These are phyloP conservation scores for Beroe forskalii DNA, from an alignment of 37 sponge, comb jelly and placozoan genomes.

Conservation along the genomic window DNA sequence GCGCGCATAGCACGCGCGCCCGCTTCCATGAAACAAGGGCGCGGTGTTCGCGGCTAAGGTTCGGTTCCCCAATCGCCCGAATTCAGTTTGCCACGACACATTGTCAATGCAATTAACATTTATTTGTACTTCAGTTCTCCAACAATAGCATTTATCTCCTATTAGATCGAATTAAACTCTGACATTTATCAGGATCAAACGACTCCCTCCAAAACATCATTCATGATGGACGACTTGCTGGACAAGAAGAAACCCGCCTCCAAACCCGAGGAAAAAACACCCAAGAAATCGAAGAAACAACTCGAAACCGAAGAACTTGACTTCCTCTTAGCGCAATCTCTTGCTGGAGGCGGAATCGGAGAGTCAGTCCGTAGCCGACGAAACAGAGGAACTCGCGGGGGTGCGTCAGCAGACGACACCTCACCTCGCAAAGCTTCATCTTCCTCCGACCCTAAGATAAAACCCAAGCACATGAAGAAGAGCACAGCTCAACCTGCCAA, in stretches of 20 bases:
- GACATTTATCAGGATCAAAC: constrained; percentile 39
- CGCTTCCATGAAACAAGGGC: neutral
- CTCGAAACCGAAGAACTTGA: constrained; percentile 61
- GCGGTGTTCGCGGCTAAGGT: neutral
- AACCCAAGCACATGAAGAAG: constrained; percentile 40
- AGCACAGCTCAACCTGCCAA: constrained; percentile 62
- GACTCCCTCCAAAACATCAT: constrained; percentile 53
- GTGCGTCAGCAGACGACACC: neutral
- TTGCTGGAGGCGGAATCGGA: neutral
- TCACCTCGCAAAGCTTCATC: neutral
- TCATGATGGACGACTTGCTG: constrained; percentile 60
- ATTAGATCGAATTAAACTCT: too few relatives aligned
- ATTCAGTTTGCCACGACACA: too few relatives aligned
- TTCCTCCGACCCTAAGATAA: constrained; percentile 17
- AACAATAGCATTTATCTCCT: too few relatives aligned
- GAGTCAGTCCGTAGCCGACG: constrained; percentile 11
- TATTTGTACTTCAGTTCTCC: too few relatives aligned
- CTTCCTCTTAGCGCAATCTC: constrained; percentile 17
- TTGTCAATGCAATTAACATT: too few relatives aligned
- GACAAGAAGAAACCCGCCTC: constrained; percentile 42
- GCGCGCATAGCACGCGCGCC: constrained; percentile 2
- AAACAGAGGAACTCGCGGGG: neutral
- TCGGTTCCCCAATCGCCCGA: too few relatives aligned
- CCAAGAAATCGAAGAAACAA: constrained; percentile 32
- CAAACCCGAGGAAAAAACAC: constrained; percentile 11